phyloP scores from a whole-genome alignment of 2,888 invertebrate genomes.

The Sphecodes monilicornis region DNA sequence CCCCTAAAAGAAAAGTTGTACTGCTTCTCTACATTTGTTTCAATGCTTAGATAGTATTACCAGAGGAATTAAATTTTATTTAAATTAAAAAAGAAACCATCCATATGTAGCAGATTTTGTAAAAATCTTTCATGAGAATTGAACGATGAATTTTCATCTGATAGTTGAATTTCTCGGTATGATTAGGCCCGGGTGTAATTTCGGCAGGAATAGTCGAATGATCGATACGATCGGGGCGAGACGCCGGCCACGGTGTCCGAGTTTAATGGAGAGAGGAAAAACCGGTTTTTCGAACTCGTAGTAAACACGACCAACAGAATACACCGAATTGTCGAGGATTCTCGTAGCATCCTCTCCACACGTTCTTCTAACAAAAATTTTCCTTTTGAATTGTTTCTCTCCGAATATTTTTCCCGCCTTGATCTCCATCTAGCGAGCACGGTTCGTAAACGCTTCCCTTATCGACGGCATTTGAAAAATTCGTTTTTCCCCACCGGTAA shows the following conservation, averaged over 20 bases:
- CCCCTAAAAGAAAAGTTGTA: too few relatives aligned
- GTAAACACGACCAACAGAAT: slow-evolving; percentile 53
- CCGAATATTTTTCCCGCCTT: neutral
- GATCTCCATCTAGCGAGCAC: neutral
- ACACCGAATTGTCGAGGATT: slow-evolving; percentile 46
- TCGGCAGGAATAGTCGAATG: neutral
- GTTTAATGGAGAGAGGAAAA: slow-evolving; percentile 28
- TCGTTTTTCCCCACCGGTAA: neutral
- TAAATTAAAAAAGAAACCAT: too few relatives aligned
- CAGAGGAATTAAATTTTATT: too few relatives aligned
- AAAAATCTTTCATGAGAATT: too few relatives aligned
- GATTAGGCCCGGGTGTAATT: neutral
- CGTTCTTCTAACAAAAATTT: neutral
- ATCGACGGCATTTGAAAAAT: neutral
- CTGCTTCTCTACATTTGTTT: too few relatives aligned
- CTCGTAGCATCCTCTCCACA: neutral
- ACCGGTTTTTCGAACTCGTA: slow-evolving; percentile 53
- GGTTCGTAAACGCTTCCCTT: neutral
- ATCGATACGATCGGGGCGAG: slow-evolving; percentile 33
- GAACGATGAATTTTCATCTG: neutral
- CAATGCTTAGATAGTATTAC: too few relatives aligned
- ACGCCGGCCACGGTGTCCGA: slow-evolving; percentile 15
- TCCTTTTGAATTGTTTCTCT: neutral
- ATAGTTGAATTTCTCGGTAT: neutral
- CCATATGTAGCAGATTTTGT: too few relatives aligned